Percentiles rank a stretch among this genome's conserved stretches.
Evolutionary conservation across 2,797 vertebrate species (phyloP).

Genomic region (Erithacus rubecula): DNA sequence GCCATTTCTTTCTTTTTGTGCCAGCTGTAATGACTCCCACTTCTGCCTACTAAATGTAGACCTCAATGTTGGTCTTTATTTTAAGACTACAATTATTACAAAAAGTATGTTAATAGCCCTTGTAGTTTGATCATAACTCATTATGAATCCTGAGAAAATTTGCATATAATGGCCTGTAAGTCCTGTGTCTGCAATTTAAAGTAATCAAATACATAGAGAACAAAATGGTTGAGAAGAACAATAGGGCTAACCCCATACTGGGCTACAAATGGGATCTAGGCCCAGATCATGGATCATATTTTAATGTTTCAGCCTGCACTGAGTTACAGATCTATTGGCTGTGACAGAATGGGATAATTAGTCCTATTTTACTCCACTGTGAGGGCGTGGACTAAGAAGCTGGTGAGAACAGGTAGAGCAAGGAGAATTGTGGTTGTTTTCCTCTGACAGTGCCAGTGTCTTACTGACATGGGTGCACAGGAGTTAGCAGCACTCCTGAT

Average conservation of each 20-base stretch:
- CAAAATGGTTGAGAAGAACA: slow-evolving; percentile 56
- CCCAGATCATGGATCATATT: slow-evolving; percentile 39
- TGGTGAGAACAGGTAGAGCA: neutral
- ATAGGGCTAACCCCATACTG: slow-evolving; percentile 17
- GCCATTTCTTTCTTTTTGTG: slow-evolving; percentile 36
- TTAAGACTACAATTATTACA: slow-evolving; percentile 45
- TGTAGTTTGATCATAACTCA: slow-evolving; percentile 59
- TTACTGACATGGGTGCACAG: neutral
- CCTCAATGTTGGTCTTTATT: slow-evolving; percentile 11
- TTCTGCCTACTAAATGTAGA: slow-evolving; percentile 38
- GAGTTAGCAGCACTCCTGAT: neutral
- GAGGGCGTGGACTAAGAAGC: neutral
- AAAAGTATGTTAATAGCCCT: slow-evolving; percentile 61
- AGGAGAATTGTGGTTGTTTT: neutral
- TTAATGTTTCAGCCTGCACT: slow-evolving; percentile 18
- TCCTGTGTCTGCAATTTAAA: slow-evolving; percentile 65
- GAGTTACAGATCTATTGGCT: neutral
- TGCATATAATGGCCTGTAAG: slow-evolving; percentile 63
- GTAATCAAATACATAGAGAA: slow-evolving; percentile 58
- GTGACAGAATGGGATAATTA: neutral
- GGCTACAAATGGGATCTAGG: slow-evolving; percentile 48
- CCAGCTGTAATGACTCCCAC: slow-evolving; percentile 22
- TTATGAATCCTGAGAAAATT: slow-evolving; percentile 70
- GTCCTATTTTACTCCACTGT: neutral
- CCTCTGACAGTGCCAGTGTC: neutral